Percentiles rank a stretch among this genome's conserved stretches.
Conservation (phyloP, 35 echinoderm and acorn worm species). For the Patiria miniata region DNA sequence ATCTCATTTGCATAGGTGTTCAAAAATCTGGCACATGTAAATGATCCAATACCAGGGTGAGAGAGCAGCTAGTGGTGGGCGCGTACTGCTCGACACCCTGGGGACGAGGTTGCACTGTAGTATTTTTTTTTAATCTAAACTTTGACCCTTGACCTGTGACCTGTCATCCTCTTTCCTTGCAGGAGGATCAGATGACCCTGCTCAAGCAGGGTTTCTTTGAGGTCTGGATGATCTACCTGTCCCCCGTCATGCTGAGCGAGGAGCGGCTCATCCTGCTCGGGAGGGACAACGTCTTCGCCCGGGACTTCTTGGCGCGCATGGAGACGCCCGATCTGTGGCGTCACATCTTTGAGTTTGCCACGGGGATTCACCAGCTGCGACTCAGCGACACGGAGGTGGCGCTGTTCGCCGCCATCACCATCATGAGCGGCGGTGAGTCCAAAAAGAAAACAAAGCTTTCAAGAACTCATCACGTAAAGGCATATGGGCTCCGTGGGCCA, state of each 20-base stretch:
- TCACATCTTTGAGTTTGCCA: slow-evolving; percentile 76
- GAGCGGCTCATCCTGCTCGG: slow-evolving; percentile 66
- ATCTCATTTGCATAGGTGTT: no score
- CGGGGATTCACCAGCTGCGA: slow-evolving; percentile 56
- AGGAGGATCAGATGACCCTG: slow-evolving; percentile 93
- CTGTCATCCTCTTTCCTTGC: background rate
- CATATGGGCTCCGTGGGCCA: no score
- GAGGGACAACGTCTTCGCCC: slow-evolving; percentile 59
- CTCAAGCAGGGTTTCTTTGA: slow-evolving; percentile 93
- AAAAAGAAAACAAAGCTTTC: no score
- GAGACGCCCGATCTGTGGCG: slow-evolving; percentile 76
- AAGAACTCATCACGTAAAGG: no score
- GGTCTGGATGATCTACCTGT: slow-evolving; percentile 86
- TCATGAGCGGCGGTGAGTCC: slow-evolving; percentile 82
- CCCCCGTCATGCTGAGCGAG: slow-evolving; percentile 46
- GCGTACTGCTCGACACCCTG: no score
- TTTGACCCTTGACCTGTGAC: background rate
- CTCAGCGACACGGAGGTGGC: slow-evolving; percentile 86
- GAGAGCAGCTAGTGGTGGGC: no score
- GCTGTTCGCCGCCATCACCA: slow-evolving; percentile 80
- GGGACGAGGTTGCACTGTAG: no score
- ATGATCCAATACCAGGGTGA: no score
- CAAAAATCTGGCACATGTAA: no score
- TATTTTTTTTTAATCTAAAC: no score
- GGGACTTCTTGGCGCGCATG: slow-evolving; percentile 54